Percentiles rank a stretch among this genome's conserved stretches.
phyloP scores from a whole-genome alignment of 1,140 invertebrate species.

The Drosophila repleta region DNA sequence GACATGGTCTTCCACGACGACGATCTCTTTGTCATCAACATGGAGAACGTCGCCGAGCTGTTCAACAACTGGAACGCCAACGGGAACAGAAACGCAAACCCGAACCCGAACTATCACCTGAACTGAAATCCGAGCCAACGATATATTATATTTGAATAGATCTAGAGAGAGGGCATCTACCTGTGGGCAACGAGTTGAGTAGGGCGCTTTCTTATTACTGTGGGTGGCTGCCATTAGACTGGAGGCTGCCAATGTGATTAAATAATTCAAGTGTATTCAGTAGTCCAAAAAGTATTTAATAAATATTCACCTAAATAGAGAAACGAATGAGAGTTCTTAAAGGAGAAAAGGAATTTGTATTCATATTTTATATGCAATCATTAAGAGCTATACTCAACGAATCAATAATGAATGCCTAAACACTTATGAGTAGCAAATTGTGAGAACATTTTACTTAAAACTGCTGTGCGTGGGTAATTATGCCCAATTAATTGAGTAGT shows the following conservation, averaged over 20 bases:
- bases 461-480: too few species aligned
- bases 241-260: background rate
- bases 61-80: conserved; percentile 4
- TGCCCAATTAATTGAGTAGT: too few species aligned
- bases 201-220: background rate
- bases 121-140: background rate
- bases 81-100: background rate
- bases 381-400: too few species aligned
- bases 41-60: background rate
- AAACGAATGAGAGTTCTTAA: too few species aligned
- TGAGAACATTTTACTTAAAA: too few species aligned
- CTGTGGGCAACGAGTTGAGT: background rate
- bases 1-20: conserved; percentile 11
- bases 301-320: too few species aligned
- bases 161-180: background rate
- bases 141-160: background rate
- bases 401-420: too few species aligned
- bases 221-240: background rate
- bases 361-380: too few species aligned
- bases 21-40: background rate
- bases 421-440: too few species aligned
- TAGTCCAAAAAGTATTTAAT: background rate
- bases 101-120: background rate
- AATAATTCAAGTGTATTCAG: background rate
- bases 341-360: too few species aligned